A percentile compares a stretch with the other conserved stretches of the same genome.
Evolutionary conservation across 2,888 invertebrate species (phyloP).

Genomic region (Pandemis heparana): DNA sequence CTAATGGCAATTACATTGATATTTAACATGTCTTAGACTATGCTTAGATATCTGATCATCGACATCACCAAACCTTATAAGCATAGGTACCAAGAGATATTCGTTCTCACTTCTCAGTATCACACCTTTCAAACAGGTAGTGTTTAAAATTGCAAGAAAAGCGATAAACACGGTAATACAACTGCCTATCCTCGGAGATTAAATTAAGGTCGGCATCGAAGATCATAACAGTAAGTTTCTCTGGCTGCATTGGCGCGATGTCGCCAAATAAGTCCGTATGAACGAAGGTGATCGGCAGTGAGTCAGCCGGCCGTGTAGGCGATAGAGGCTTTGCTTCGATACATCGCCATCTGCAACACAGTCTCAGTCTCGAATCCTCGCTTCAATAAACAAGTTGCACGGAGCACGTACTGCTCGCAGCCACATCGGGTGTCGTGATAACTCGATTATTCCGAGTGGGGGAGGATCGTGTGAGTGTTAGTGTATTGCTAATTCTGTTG

Average conservation of each 20-base stretch:
- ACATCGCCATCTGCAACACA: constrained; percentile 52
- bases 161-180: constrained; percentile 28
- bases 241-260: constrained; percentile 71
- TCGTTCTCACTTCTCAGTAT: constrained; percentile 1
- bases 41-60: not conserved
- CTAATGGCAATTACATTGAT: not conserved
- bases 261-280: constrained; percentile 83
- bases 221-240: constrained; percentile 59
- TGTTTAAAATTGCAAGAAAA: constrained; percentile 1
- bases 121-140: constrained; percentile 5
- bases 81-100: not conserved
- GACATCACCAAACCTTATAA: not conserved
- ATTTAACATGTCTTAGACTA: no score
- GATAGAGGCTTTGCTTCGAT: constrained; percentile 60
- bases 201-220: constrained; percentile 46
- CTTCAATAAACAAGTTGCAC: constrained; percentile 60
- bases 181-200: constrained; percentile 40
- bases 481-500: constrained; percentile 41
- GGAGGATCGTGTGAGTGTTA: constrained; percentile 55
- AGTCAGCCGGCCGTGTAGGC: constrained; percentile 74
- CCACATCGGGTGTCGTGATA: constrained; percentile 52
- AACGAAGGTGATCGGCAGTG: constrained; percentile 80
- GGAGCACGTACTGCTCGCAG: constrained; percentile 59
- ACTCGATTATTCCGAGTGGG: constrained; percentile 56
- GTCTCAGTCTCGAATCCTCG: constrained; percentile 67